phyloP scores from a whole-genome alignment of 2,113 vertebrate species.

The Syrmaticus mikado region DNA sequence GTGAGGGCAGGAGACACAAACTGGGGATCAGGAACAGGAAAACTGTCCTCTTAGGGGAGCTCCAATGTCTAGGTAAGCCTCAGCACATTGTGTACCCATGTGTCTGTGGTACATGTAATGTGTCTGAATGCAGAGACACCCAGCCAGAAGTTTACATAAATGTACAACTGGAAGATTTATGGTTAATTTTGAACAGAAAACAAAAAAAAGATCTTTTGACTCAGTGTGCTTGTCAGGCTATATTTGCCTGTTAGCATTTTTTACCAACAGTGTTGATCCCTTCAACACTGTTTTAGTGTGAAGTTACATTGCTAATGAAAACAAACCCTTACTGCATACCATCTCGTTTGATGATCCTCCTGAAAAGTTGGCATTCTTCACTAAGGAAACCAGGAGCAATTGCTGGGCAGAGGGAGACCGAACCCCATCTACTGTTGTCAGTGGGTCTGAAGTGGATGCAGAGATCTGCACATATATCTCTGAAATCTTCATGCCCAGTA shows the following conservation, averaged over 20 bases:
- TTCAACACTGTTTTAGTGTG: neutral
- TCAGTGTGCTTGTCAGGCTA: neutral
- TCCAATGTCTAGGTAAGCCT: neutral
- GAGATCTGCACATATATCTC: neutral
- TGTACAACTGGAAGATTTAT: neutral
- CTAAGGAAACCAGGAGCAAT: neutral
- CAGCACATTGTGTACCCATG: neutral
- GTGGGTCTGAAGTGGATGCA: neutral
- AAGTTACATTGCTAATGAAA: neutral
- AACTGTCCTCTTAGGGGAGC: neutral
- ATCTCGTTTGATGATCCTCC: neutral
- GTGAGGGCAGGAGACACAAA: neutral
- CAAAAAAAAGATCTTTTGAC: neutral
- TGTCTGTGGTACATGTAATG: fast-evolving
- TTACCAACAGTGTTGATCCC: neutral
- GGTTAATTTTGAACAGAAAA: neutral
- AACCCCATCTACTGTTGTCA: neutral
- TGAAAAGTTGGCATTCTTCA: neutral
- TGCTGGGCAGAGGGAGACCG: neutral
- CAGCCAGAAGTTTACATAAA: neutral
- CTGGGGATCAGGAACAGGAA: neutral
- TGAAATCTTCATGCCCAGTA: fast-evolving
- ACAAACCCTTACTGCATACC: neutral
- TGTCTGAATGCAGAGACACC: neutral
- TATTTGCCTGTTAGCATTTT: neutral